Evolutionary conservation across 2,888 invertebrate species (phyloP).

Genomic region (Ptycholaimellus sp.): DNA sequence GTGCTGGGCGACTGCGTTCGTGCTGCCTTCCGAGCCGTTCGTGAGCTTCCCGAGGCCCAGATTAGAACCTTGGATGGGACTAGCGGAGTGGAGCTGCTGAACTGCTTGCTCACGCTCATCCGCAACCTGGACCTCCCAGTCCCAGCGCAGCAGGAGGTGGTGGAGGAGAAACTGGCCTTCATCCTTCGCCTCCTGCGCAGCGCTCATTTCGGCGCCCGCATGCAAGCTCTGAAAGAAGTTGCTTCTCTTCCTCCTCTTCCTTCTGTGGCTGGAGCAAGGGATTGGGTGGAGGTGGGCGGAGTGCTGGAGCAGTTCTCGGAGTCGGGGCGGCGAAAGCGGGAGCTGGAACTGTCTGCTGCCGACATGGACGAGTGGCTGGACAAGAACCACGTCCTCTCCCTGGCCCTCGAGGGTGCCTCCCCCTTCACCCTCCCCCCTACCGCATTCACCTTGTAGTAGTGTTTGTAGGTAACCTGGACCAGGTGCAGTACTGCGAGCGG

Average conservation of each 20-base stretch:
- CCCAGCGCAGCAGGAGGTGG: slow-evolving; percentile 5
- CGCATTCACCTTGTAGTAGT: slow-evolving; percentile 1
- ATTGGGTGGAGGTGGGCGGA: not conserved
- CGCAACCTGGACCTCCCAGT: not conserved
- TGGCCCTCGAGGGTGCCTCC: slow-evolving; percentile 29
- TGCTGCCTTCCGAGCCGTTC: too few relatives aligned
- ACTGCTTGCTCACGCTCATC: not conserved
- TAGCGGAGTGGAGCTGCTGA: not conserved
- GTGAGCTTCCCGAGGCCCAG: too few relatives aligned
- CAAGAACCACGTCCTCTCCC: slow-evolving; percentile 28
- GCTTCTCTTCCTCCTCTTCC: not conserved
- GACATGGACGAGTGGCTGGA: slow-evolving; percentile 22
- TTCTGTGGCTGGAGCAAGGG: not conserved
- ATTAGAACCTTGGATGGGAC: too few relatives aligned
- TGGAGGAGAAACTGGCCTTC: slow-evolving; percentile 25
- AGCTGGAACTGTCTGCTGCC: slow-evolving; percentile 26
- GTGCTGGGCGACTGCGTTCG: slow-evolving; percentile 9
- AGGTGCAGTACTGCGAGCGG: slow-evolving; percentile 33
- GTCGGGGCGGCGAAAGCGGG: slow-evolving; percentile 25
- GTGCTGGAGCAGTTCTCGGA: not conserved
- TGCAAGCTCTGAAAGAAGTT: slow-evolving; percentile 34
- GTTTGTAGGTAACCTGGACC: slow-evolving; percentile 27
- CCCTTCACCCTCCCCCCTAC: not conserved
- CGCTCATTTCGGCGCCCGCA: slow-evolving; percentile 32
- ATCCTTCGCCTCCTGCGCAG: slow-evolving; percentile 31